Conservation (phyloP, 2,797 vertebrate species). For the Toxotes lorentzi region DNA sequence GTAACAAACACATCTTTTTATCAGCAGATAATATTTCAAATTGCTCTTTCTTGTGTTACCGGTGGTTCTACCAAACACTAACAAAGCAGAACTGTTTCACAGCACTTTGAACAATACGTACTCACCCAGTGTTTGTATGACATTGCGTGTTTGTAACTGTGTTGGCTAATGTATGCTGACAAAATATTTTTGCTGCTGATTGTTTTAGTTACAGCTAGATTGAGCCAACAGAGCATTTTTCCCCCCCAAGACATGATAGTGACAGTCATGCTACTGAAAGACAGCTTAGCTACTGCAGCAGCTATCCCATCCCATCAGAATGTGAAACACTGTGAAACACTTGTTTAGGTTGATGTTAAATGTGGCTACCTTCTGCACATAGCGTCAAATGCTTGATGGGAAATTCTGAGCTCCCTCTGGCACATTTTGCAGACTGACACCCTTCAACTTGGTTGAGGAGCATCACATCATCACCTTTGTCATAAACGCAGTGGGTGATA, state of each 20-base stretch:
- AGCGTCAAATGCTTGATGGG: conserved; percentile 21
- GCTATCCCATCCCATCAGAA: conserved; percentile 16
- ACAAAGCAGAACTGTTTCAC: conserved; percentile 1
- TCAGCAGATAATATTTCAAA: background rate
- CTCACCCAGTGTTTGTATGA: background rate
- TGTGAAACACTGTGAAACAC: conserved; percentile 13
- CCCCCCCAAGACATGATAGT: conserved; percentile 16
- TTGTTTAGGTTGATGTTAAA: conserved; percentile 37
- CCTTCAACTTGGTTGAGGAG: conserved; percentile 40
- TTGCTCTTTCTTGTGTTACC: background rate
- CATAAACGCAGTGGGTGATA: conserved; percentile 20
- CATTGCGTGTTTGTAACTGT: conserved; percentile 13
- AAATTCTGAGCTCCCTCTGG: conserved; percentile 14
- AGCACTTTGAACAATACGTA: background rate
- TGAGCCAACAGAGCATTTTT: conserved; percentile 20
- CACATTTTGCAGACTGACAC: conserved; percentile 40
- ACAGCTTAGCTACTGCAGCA: conserved; percentile 6
- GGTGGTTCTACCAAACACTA: background rate
- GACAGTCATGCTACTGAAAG: conserved; percentile 20
- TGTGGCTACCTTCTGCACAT: conserved; percentile 21
- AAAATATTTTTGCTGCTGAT: conserved; percentile 34
- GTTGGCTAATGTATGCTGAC: conserved; percentile 43
- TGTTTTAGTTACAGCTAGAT: conserved; percentile 18
- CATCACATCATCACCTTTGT: conserved; percentile 59
- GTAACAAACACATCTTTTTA: background rate